Conservation (phyloP, 2,888 invertebrate species). For the Oligia latruncula region DNA sequence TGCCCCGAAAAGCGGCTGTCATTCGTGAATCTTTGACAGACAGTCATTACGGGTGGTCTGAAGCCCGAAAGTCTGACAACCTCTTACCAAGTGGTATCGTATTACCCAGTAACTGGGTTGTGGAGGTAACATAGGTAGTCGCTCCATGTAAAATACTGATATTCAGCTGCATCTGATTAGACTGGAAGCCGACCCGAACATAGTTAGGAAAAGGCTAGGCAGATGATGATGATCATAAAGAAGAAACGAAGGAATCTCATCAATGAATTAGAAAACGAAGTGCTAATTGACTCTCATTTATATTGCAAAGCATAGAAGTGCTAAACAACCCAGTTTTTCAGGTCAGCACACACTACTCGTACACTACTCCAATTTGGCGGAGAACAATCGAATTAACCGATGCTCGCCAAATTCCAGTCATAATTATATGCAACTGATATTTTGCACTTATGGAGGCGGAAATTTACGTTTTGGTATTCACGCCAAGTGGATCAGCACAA, state of each 20-base stretch:
- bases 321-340: constrained; percentile 48
- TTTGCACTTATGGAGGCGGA: constrained; percentile 31
- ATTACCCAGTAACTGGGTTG: too few species aligned
- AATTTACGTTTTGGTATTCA: constrained; percentile 19
- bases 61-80: too few species aligned
- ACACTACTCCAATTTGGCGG: constrained; percentile 46
- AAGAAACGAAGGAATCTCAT: constrained; percentile 8
- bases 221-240: too few species aligned
- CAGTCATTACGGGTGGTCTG: too few species aligned
- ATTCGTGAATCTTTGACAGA: too few species aligned
- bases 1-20: too few species aligned
- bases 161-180: too few species aligned
- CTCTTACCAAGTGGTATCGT: too few species aligned
- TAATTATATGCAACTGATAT: constrained; percentile 30
- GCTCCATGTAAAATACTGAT: too few species aligned
- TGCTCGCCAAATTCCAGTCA: constrained; percentile 43
- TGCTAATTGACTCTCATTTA: constrained; percentile 53
- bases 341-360: constrained; percentile 25
- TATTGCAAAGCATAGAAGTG: constrained; percentile 15
- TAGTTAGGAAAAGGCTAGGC: too few species aligned
- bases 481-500: constrained; percentile 36
- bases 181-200: too few species aligned
- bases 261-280: constrained; percentile 29
- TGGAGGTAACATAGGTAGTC: too few species aligned
- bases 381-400: constrained; percentile 51